These are phyloP conservation scores for Meles meles DNA, from an alignment of 2,113 vertebrate genomes.

Conservation along the genomic window DNA sequence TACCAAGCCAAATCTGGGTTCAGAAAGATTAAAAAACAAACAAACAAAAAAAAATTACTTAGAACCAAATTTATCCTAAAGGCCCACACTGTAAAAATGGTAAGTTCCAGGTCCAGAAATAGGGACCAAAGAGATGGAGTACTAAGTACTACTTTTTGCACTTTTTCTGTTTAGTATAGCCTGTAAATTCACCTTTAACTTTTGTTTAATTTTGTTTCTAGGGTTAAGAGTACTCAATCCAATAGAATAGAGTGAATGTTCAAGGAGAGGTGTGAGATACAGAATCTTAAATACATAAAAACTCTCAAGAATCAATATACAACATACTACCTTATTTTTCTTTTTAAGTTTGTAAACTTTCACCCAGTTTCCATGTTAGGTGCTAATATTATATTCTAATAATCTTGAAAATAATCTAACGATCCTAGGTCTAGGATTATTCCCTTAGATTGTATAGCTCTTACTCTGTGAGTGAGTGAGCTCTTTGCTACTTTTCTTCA, in stretches of 20 bases:
- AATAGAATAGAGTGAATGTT: background rate
- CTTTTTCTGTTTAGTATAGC: background rate
- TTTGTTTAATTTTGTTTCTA: background rate
- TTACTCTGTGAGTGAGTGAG: background rate
- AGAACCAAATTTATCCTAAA: background rate
- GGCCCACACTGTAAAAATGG: background rate
- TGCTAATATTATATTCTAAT: background rate
- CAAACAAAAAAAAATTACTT: background rate
- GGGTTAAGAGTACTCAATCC: background rate
- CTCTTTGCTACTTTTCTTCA: background rate
- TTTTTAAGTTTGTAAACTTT: background rate
- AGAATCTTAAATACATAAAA: background rate
- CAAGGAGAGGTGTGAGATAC: background rate
- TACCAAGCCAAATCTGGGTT: background rate
- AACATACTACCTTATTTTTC: background rate
- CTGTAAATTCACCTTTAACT: background rate
- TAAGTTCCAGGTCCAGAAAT: background rate
- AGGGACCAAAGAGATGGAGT: background rate
- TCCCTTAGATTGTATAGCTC: background rate
- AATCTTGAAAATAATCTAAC: background rate
- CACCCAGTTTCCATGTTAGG: background rate
- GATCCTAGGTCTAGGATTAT: background rate
- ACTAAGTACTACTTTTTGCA: background rate
- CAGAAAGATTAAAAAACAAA: background rate
- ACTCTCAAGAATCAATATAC: background rate